Conservation (phyloP, 2,113 vertebrate genomes). For the Chitala chitala region DNA sequence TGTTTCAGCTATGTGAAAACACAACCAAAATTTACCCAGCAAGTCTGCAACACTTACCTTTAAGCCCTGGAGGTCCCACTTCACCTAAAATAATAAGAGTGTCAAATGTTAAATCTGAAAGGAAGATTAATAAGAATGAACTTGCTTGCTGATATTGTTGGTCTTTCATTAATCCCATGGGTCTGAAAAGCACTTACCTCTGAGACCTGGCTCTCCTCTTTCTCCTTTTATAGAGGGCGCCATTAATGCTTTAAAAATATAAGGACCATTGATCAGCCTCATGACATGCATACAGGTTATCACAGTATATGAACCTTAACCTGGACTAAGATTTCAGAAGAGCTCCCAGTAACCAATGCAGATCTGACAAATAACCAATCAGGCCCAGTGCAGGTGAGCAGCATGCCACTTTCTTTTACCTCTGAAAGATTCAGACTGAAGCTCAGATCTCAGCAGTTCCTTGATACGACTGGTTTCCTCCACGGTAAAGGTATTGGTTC, state of each 20-base stretch:
- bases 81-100: conserved; percentile 43
- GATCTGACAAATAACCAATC: neutral
- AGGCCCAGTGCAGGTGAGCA: neutral
- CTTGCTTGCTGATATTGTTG: neutral
- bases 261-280: neutral
- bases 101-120: neutral
- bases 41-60: conserved; percentile 38
- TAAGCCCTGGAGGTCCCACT: conserved; percentile 40
- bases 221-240: conserved; percentile 65
- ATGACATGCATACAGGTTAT: neutral
- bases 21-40: neutral
- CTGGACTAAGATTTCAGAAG: neutral
- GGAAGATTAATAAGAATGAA: neutral
- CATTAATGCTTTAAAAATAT: conserved; percentile 41
- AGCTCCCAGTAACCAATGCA: neutral
- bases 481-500: conserved; percentile 23
- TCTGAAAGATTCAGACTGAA: conserved; percentile 57
- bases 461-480: conserved; percentile 40
- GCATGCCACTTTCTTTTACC: conserved; percentile 41
- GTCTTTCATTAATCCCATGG: neutral
- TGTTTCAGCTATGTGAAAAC: neutral
- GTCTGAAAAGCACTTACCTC: conserved; percentile 65
- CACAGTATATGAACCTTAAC: too few relatives aligned
- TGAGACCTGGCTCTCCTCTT: conserved; percentile 67
- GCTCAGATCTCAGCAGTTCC: conserved; percentile 47